phyloP scores from a whole-genome alignment of 2,113 vertebrate genomes.

The Cromileptes altivelis region DNA sequence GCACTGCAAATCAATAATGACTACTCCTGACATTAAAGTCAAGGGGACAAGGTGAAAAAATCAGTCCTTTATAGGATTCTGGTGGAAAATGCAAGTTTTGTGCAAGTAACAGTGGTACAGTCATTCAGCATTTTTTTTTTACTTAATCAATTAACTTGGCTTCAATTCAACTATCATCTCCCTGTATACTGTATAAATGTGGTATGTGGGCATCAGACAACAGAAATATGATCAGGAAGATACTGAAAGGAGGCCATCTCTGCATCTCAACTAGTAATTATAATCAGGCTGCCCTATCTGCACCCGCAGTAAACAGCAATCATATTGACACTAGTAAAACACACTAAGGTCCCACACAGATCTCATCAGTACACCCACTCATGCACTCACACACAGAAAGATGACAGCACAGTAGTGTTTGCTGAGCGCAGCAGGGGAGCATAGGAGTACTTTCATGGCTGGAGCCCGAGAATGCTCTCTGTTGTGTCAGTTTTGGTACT shows the following conservation, averaged over 20 bases:
- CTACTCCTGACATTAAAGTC: neutral
- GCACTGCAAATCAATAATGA: neutral
- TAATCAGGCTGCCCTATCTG: conserved; percentile 55
- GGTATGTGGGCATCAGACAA: neutral
- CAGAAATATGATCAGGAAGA: neutral
- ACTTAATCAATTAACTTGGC: neutral
- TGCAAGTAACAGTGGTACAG: neutral
- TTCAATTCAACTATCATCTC: neutral
- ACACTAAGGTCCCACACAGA: conserved; percentile 7
- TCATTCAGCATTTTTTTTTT: neutral
- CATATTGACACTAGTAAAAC: conserved; percentile 38
- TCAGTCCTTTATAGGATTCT: neutral
- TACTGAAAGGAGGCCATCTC: conserved; percentile 26
- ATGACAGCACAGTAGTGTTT: conserved; percentile 10
- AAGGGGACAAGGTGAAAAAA: neutral
- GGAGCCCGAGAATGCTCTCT: conserved; percentile 23
- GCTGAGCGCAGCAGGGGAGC: conserved; percentile 32
- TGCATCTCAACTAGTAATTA: conserved; percentile 57
- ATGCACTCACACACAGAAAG: neutral
- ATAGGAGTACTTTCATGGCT: conserved; percentile 36
- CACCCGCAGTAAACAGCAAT: conserved; percentile 59
- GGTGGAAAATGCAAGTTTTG: neutral
- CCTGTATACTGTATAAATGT: neutral
- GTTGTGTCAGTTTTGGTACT: conserved; percentile 3
- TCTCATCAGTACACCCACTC: conserved; percentile 20